phyloP scores from a whole-genome alignment of 2,888 invertebrate genomes.

The Heliconius charithonia region DNA sequence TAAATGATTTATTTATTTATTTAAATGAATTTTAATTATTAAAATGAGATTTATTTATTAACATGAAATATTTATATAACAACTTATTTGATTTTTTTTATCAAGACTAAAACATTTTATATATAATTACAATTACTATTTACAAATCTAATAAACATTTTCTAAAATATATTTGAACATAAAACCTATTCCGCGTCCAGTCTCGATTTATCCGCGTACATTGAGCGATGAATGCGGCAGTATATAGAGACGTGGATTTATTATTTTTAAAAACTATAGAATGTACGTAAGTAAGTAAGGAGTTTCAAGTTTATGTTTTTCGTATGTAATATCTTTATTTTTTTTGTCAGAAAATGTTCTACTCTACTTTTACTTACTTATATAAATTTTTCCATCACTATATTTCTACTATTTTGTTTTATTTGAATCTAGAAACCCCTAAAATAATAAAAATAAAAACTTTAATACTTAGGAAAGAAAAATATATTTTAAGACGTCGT shows the following conservation, averaged over 20 bases:
- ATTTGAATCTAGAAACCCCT: too few species aligned
- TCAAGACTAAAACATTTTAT: neutral
- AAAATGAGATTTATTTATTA: neutral
- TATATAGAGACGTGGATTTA: conserved; percentile 30
- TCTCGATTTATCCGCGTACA: conserved; percentile 11
- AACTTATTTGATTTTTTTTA: neutral
- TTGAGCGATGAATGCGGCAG: conserved; percentile 38
- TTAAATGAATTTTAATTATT: too few species aligned
- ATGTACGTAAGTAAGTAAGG: too few species aligned
- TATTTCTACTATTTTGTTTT: too few species aligned
- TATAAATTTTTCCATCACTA: too few species aligned
- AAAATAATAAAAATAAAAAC: too few species aligned
- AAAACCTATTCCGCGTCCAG: conserved; percentile 11
- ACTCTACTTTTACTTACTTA: too few species aligned
- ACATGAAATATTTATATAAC: neutral
- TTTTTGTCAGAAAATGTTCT: neutral
- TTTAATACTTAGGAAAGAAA: too few species aligned
- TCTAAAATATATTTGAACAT: neutral
- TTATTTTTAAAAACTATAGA: conserved; percentile 20
- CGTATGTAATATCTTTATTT: neutral
- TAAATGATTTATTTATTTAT: too few species aligned
- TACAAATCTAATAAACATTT: neutral
- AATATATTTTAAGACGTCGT: too few species aligned
- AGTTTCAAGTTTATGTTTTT: too few species aligned
- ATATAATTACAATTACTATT: neutral